A percentile compares a stretch with the other conserved stretches of the same genome.
Conservation (phyloP, 2,113 vertebrate genomes). For the Dipodomys merriami region DNA sequence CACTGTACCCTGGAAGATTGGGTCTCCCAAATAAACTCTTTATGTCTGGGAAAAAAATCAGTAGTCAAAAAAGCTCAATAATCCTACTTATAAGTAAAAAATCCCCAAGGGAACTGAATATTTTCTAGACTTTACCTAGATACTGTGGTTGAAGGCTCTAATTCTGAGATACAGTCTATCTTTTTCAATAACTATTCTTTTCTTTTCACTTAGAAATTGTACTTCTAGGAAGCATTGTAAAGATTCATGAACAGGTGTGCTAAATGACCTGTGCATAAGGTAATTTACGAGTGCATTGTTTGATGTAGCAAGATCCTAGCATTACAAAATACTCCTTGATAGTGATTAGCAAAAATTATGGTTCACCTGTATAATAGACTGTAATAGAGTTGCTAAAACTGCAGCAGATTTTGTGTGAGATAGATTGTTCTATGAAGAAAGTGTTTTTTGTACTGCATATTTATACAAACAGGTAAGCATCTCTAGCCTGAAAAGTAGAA, state of each 20-base stretch:
- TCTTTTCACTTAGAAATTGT: background rate
- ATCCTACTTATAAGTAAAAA: conserved; percentile 31
- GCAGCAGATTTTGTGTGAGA: background rate
- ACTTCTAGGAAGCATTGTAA: background rate
- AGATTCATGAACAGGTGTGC: background rate
- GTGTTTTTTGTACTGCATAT: background rate
- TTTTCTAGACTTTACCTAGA: background rate
- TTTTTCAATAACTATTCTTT: background rate
- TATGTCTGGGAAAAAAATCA: too few species aligned
- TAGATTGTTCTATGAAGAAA: background rate
- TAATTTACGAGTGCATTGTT: background rate
- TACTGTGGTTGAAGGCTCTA: background rate
- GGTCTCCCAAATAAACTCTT: too few species aligned
- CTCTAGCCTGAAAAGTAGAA: background rate
- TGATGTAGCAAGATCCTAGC: background rate
- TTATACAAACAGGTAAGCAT: background rate
- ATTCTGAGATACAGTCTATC: background rate
- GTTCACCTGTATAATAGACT: background rate
- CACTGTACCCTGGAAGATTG: too few species aligned
- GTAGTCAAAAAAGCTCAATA: background rate
- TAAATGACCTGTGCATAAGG: background rate
- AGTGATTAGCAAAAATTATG: background rate
- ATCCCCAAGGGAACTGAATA: background rate
- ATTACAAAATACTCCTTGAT: background rate
- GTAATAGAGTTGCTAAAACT: background rate